Conservation (phyloP, 2,113 vertebrate species). For the Ia io region DNA sequence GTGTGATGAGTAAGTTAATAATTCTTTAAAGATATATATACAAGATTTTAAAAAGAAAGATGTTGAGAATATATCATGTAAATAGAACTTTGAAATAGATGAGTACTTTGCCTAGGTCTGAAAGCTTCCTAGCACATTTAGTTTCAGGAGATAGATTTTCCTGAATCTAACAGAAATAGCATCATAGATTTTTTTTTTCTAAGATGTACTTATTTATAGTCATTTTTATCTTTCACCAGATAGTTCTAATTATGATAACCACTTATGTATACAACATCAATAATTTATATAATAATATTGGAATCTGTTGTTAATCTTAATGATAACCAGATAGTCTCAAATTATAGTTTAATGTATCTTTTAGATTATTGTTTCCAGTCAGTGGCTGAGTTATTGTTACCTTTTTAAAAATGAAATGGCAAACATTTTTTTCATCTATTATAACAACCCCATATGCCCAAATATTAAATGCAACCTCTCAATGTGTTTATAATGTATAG, state of each 20-base stretch:
- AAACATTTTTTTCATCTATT: not conserved
- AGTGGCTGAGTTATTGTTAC: not conserved
- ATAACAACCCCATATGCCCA: not conserved
- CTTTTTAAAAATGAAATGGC: not conserved
- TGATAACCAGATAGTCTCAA: not conserved
- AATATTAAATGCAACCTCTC: not conserved
- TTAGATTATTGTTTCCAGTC: not conserved
- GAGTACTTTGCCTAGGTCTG: not conserved
- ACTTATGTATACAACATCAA: not conserved
- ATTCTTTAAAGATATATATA: not conserved
- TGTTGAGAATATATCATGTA: not conserved
- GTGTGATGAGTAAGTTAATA: not conserved
- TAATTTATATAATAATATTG: slow-evolving; percentile 13
- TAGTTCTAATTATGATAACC: not conserved
- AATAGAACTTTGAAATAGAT: not conserved
- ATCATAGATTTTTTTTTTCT: not conserved
- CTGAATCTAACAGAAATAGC: not conserved
- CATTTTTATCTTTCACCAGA: slow-evolving; percentile 18
- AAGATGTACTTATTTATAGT: not conserved
- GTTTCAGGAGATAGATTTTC: not conserved
- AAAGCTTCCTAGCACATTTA: not conserved
- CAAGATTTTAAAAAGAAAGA: not conserved
- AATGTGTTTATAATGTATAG: not conserved
- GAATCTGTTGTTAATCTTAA: slow-evolving; percentile 2
- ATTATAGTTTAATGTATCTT: not conserved